Evolutionary conservation across 2,888 invertebrate species (phyloP), one percentile per base, ranked within the genome.

Genomic region (Seladonia tumulorum): DNA sequence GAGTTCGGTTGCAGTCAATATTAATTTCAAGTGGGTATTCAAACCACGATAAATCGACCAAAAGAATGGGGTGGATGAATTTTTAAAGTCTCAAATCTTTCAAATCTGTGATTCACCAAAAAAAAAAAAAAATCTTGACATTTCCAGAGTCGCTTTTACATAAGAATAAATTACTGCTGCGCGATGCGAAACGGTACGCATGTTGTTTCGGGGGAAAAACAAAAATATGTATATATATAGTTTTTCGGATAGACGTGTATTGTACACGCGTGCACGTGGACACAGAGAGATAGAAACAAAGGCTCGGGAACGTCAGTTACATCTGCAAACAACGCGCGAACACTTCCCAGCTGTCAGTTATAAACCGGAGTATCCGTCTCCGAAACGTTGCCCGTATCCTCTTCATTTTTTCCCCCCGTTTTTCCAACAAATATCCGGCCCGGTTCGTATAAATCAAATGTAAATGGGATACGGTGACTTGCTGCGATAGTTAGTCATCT

Each of bases 261-360:
- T 49, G 22, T 8, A 49, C 29, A 5, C 8, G 63, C 8, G 63
- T 66, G 29, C 16, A 5, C 29, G 63, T 14, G 60, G 25, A 70
- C 22, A 70, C 47, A 83, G 71, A 63, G 22, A 77, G 57, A 76
- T 71, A 29, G 39, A 66, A 79, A 73, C 25, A 79, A 85, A 79
- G 74, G 45, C 74, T 74, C 70, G 71, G 78, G 39, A 76, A 77
- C 73, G 83, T 77, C 85, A 79, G 85, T 79, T 78, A 85, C 79
- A 79, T 76, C 72, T 75, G 73, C 77, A 74, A 78, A 84, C 74
- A 82, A 78, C 82, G 68, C 76, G 81, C 47, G 66, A 82, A 82
- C 82, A 78, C 73, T 84, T 84, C 70, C 22, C 82, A 60, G 82
- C 70, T 82, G 74, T 82, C 73, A 77, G 76, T 77, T 84, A 84